Evolutionary conservation across 2,113 vertebrate species (phyloP).

Genomic region (Barbus barbus): DNA sequence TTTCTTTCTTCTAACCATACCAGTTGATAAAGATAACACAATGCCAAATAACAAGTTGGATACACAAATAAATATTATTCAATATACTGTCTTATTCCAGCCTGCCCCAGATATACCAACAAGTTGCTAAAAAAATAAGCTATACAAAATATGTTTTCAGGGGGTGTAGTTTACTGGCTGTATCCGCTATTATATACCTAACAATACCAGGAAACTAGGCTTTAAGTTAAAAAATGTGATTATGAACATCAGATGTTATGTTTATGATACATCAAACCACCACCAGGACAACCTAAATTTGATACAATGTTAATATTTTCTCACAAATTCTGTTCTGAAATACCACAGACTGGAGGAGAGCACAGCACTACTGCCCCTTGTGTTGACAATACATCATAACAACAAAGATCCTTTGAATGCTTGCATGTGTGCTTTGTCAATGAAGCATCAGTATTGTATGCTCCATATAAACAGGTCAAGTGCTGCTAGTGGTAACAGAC

Average conservation of each 20-base stretch:
- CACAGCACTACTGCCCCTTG: constrained; percentile 38
- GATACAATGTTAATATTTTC: neutral
- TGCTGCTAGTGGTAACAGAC: constrained; percentile 53
- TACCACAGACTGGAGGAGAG: neutral
- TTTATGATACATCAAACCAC: neutral
- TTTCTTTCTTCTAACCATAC: neutral
- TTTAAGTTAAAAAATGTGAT: neutral
- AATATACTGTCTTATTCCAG: neutral
- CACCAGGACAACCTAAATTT: neutral
- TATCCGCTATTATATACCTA: neutral
- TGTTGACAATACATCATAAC: constrained; percentile 23
- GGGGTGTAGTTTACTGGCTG: neutral
- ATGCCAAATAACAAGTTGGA: neutral
- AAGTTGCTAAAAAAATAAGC: neutral
- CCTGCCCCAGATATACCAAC: neutral
- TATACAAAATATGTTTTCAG: neutral
- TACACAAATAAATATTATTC: neutral
- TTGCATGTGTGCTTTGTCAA: constrained; percentile 2
- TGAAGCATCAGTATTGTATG: neutral
- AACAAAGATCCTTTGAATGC: neutral
- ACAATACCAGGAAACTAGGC: neutral
- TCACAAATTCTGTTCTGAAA: neutral
- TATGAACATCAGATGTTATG: neutral
- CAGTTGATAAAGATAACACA: neutral
- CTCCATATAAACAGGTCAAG: constrained; percentile 43